phyloP scores from a whole-genome alignment of 2,113 vertebrate species.

The Myiopsitta monachus region DNA sequence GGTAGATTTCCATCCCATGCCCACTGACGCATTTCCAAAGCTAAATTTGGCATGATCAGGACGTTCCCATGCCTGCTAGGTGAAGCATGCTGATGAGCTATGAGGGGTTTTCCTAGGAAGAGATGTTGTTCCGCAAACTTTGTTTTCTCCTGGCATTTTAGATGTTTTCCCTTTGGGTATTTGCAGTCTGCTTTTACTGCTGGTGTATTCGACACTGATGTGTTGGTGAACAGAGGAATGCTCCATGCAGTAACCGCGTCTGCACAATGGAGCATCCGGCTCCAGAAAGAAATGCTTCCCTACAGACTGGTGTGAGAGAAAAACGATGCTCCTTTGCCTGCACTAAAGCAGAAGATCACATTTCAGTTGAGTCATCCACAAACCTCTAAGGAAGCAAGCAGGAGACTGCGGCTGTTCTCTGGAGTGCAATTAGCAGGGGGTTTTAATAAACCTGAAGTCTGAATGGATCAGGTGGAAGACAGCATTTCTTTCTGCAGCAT shows the following conservation, averaged over 20 bases:
- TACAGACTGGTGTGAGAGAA: background rate
- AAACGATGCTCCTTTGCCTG: background rate
- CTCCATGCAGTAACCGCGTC: fast-evolving
- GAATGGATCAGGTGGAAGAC: background rate
- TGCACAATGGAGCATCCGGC: background rate
- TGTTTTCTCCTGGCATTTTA: background rate
- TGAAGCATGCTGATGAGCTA: background rate
- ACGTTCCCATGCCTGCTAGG: background rate
- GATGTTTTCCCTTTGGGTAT: background rate
- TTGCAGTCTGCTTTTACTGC: background rate
- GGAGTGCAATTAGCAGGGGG: background rate
- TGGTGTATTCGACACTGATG: background rate
- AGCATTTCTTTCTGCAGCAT: background rate
- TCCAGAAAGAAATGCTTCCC: background rate
- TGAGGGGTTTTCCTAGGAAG: background rate
- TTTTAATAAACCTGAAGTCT: background rate
- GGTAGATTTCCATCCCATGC: background rate
- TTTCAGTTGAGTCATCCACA: background rate
- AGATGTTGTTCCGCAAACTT: background rate
- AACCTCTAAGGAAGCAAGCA: background rate
- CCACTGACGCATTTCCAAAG: background rate
- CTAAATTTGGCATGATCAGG: background rate
- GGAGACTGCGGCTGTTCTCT: background rate
- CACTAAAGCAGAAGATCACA: background rate
- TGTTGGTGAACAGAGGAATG: background rate